Evolutionary conservation across 2,113 vertebrate species (phyloP).

Genomic region (Alaudala cheleensis): DNA sequence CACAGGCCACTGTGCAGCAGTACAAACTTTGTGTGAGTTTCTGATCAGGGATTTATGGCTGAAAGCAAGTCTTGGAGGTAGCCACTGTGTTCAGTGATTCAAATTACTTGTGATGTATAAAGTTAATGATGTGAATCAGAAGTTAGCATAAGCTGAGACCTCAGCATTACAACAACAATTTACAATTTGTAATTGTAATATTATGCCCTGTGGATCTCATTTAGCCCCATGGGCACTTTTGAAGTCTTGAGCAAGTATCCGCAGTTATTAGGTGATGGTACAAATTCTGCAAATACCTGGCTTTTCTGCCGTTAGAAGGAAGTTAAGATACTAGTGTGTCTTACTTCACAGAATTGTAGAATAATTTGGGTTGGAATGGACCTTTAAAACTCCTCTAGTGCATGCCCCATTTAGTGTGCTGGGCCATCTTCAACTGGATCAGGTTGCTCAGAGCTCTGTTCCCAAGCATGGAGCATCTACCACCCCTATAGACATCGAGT

Average conservation of each 20-base stretch:
- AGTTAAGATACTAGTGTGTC: neutral
- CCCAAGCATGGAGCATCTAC: neutral
- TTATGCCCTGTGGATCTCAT: neutral
- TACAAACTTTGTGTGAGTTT: neutral
- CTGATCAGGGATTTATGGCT: neutral
- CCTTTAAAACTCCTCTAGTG: neutral
- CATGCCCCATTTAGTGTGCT: neutral
- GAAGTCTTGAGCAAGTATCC: neutral
- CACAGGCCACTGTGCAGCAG: neutral
- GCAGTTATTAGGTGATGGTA: neutral
- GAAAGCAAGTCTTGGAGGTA: slow-evolving; percentile 1
- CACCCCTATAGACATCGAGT: neutral
- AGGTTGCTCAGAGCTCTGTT: neutral
- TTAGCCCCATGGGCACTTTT: neutral
- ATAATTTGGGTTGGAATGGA: neutral
- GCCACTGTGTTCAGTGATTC: neutral
- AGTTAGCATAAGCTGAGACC: neutral
- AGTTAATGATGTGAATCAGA: slow-evolving; percentile 20
- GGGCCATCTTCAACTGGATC: neutral
- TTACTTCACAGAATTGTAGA: neutral
- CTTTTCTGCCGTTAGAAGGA: neutral
- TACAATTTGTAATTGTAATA: neutral
- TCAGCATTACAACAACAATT: neutral
- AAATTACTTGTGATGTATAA: neutral
- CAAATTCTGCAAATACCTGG: neutral